phyloP scores from a whole-genome alignment of 2,113 vertebrate species.

The Dicerorhinus sumatrensis region DNA sequence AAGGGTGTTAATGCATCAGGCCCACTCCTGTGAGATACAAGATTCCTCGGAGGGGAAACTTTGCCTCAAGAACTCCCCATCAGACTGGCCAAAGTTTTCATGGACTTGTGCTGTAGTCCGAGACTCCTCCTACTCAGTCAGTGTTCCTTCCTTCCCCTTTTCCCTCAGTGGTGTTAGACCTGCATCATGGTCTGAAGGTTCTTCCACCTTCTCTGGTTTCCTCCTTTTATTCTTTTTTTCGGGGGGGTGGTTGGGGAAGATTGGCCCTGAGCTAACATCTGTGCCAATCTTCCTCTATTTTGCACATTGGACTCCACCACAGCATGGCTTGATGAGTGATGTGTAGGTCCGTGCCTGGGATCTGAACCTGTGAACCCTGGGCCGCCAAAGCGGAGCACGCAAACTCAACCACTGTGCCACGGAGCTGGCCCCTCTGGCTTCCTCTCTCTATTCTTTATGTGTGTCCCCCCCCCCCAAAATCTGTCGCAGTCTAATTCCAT shows the following conservation, averaged over 20 bases:
- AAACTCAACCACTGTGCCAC: no score
- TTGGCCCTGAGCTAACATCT: no score
- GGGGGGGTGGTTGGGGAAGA: no score
- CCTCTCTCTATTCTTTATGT: neutral
- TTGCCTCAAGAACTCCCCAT: neutral
- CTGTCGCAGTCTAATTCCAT: neutral
- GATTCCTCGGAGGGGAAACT: neutral
- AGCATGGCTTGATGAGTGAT: no score
- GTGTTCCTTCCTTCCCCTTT: neutral
- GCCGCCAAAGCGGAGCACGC: no score
- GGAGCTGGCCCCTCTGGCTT: neutral
- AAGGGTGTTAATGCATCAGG: rapidly evolving
- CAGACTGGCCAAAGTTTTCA: no score
- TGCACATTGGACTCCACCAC: no score
- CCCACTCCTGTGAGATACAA: neutral
- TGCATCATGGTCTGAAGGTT: neutral
- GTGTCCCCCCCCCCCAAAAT: neutral
- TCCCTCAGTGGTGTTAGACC: neutral
- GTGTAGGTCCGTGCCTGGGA: no score
- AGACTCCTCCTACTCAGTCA: neutral
- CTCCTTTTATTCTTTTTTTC: neutral
- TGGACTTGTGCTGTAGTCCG: neutral
- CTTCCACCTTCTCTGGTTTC: neutral
- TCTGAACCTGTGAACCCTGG: no score
- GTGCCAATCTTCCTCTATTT: no score